Conservation (phyloP, 2,888 invertebrate species). For the Carcina quercana region DNA sequence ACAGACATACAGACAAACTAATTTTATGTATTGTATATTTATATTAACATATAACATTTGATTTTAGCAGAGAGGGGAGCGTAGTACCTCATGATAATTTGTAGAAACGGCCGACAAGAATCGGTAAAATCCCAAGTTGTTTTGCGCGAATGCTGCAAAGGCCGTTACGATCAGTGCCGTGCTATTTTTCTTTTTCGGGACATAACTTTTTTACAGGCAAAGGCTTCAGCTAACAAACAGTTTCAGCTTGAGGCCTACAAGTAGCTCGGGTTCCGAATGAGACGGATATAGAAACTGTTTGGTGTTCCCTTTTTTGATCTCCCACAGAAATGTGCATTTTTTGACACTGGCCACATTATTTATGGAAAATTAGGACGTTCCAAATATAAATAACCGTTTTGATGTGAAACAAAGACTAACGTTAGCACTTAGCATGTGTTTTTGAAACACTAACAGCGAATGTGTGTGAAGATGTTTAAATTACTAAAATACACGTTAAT, state of each 20-base stretch:
- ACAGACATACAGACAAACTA: conserved; percentile 22
- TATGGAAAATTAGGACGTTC: conserved; percentile 10
- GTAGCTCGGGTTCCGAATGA: conserved; percentile 33
- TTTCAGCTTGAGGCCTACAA: conserved; percentile 40
- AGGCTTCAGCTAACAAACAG: conserved; percentile 53
- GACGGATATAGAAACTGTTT: conserved; percentile 47
- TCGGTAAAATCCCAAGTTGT: conserved; percentile 56
- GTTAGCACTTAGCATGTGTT: neutral
- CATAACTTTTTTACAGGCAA: conserved; percentile 44
- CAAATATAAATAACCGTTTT: neutral
- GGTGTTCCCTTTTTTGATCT: conserved; percentile 8
- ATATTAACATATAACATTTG: conserved; percentile 59
- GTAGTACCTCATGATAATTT: conserved; percentile 55
- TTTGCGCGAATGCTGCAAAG: conserved; percentile 44
- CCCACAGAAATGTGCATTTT: neutral
- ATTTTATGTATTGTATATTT: conserved; percentile 27
- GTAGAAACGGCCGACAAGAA: conserved; percentile 47
- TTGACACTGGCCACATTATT: conserved; percentile 1
- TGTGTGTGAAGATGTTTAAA: conserved; percentile 6
- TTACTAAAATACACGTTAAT: conserved; percentile 1
- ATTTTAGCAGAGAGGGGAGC: conserved; percentile 72
- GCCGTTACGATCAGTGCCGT: conserved; percentile 32
- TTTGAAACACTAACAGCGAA: conserved; percentile 5
- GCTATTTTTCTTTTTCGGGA: conserved; percentile 32
- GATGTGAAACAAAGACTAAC: conserved; percentile 1